Conservation (phyloP, 2,113 vertebrate genomes). For the Psilopogon haemacephalus region DNA sequence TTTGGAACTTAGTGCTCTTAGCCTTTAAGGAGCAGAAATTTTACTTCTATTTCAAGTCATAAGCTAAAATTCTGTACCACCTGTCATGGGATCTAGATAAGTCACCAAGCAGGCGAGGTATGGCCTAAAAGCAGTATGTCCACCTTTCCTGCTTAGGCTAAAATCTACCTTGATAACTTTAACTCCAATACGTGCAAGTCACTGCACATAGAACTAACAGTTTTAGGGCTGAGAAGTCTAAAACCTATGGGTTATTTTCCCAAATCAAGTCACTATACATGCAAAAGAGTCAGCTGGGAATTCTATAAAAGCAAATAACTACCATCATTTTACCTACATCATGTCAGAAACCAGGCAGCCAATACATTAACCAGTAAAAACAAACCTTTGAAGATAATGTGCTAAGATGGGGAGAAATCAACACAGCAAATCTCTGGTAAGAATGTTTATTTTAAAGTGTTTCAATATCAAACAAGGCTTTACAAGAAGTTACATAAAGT, state of each 20-base stretch:
- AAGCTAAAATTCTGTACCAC: background rate
- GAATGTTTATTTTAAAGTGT: background rate
- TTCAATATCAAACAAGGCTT: slow-evolving; percentile 36
- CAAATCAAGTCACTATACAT: background rate
- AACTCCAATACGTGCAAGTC: background rate
- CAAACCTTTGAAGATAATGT: background rate
- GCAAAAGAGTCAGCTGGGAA: background rate
- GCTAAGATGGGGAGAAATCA: background rate
- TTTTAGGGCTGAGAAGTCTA: background rate
- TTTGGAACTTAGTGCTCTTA: background rate
- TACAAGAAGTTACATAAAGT: slow-evolving; percentile 42
- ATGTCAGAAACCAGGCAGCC: background rate
- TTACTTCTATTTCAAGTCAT: background rate
- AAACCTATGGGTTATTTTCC: background rate
- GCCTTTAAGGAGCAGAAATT: background rate
- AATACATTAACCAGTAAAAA: background rate
- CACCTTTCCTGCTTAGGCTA: background rate
- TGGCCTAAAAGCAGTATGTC: background rate
- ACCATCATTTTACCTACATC: background rate
- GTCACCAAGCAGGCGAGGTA: background rate
- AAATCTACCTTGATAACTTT: background rate
- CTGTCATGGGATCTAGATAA: background rate
- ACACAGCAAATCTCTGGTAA: background rate
- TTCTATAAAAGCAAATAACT: background rate
- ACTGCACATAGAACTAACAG: background rate